Base-by-base conservation (phyloP, 2,888 invertebrate species). In the Rambutsinella grinnellia region DNA sequence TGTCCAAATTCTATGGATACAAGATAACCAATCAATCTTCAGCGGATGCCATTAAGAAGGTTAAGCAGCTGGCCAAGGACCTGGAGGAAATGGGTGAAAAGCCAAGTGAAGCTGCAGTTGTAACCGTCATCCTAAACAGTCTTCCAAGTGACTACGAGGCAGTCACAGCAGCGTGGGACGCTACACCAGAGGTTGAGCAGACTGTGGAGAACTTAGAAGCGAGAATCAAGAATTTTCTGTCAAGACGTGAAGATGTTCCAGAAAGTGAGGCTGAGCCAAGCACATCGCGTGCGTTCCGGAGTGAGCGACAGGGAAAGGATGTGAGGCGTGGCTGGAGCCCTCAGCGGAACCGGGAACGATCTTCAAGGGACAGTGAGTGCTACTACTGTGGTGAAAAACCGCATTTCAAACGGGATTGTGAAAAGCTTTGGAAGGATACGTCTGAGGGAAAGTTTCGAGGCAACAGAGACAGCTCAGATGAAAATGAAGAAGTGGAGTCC, bases 131-230 rank as follows among this genome's bases (percentile, higher is more conserved):
- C 2, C 54, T 65, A 1, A 8, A 6, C 2, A 1, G 44, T n/a
- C 17, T 65, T 1, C 53, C 54, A 0, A 24, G 19, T 23, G 36
- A 28, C 2, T 44, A 54, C 24, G 2, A 2, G n/a, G 13, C 28
- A 2, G 36, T 65, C 54, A 36, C 44, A 21, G 44, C 36, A 13
- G 65, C 65, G 3, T 65, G 65, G 65, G 65, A 63, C 10, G 17
- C 27, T 1, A 53, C 53, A 0, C 8, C 63, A 0, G 28, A 26
- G 6, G 53, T 5, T 2, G 23, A 51, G 17, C 65, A 65, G 17
- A 65, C 65, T 0, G 56, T 65, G 65, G 23, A n/a, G 2, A 54
- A 44, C 10, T n/a, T 65, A 5, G 24, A 44, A 1, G 54, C 65
- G 2, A 1, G 65, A 1, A n/a, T 65, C 17, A 21, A 36, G 17